These are phyloP conservation scores for Albula goreensis DNA, from an alignment of 2,113 vertebrate species.

Conservation along the genomic window DNA sequence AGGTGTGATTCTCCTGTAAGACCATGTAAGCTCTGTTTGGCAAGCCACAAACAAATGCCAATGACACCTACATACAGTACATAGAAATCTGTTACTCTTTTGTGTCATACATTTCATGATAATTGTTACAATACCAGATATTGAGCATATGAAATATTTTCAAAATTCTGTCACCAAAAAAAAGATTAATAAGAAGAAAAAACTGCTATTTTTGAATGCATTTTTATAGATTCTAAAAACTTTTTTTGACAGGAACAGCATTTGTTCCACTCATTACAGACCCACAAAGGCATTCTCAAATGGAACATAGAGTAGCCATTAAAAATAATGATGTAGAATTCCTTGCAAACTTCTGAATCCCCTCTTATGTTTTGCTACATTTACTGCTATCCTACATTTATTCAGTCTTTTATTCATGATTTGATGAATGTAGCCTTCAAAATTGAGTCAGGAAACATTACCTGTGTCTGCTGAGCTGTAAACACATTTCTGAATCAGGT, in stretches of 20 bases:
- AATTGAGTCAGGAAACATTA: constrained; percentile 15
- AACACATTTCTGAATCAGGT: neutral
- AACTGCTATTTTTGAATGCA: neutral
- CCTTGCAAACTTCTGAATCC: constrained; percentile 3
- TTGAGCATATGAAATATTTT: neutral
- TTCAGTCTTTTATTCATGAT: neutral
- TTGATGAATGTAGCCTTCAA: neutral
- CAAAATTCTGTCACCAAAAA: neutral
- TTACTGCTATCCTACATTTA: neutral
- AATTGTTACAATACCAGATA: neutral
- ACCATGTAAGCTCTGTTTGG: too few species aligned
- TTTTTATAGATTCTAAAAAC: neutral
- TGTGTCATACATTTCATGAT: neutral
- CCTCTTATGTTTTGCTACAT: neutral
- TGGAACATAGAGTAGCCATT: constrained; percentile 23
- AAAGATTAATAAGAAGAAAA: neutral
- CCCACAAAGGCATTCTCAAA: neutral
- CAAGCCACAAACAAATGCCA: too few species aligned
- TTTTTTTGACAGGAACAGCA: neutral
- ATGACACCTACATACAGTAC: too few species aligned
- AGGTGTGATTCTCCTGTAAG: too few species aligned
- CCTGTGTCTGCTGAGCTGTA: neutral
- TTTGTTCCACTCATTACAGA: constrained; percentile 14
- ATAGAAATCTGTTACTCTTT: neutral
- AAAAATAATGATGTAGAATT: constrained; percentile 37